phyloP scores from a whole-genome alignment of 1,140 invertebrate species.

The Ceratosolen fusciceps region DNA sequence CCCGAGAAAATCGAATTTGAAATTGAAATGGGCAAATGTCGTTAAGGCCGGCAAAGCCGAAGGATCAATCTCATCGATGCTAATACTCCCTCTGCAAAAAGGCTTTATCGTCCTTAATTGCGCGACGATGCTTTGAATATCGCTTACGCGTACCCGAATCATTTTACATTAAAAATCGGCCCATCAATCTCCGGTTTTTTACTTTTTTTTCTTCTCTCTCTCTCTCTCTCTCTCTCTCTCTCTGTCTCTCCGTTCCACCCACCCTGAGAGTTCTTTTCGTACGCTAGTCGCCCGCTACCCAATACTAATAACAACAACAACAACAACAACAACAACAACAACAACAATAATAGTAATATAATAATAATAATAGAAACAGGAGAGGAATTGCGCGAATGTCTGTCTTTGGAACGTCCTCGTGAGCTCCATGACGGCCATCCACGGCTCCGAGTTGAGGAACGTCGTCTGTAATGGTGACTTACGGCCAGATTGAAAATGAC shows the following conservation, averaged over 20 bases:
- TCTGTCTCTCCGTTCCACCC: no score
- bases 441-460: not conserved
- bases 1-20: conserved; percentile 35
- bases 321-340: no score
- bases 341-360: no score
- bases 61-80: conserved; percentile 15
- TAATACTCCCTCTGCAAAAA: conserved; percentile 21
- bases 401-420: not conserved
- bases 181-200: conserved; percentile 39
- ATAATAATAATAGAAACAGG: conserved; percentile 34
- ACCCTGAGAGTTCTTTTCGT: no score
- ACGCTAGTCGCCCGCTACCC: not conserved
- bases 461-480: conserved; percentile 28
- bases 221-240: no score
- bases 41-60: conserved; percentile 31
- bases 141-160: conserved; percentile 17
- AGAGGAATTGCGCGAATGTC: conserved; percentile 28
- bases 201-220: not conserved
- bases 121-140: conserved; percentile 43
- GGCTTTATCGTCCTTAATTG: conserved; percentile 47
- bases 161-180: conserved; percentile 46
- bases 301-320: no score
- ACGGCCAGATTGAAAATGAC: conserved; percentile 43
- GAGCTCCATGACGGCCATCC: no score
- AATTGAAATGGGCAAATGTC: conserved; percentile 49